Conservation (phyloP, 1,140 invertebrate genomes). For the Achatina immaculata region DNA sequence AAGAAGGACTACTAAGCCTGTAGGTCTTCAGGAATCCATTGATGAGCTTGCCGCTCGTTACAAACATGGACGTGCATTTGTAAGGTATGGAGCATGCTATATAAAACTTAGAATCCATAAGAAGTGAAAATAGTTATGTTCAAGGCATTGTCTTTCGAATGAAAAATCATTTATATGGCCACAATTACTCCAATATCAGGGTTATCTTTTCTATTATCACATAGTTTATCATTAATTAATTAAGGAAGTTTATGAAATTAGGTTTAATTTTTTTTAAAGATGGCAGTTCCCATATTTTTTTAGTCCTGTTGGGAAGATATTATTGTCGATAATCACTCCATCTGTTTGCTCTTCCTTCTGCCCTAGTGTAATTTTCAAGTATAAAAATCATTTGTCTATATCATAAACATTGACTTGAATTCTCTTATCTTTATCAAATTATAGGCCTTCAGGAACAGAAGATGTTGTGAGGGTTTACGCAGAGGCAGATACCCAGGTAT, state of each 20-base stretch:
- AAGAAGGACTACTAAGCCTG: conserved; percentile 81
- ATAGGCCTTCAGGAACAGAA: conserved; percentile 95
- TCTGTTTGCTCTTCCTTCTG: no score
- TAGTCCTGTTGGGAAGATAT: no score
- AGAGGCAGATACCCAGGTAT: conserved; percentile 84
- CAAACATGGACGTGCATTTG: conserved; percentile 83
- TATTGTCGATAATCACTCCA: no score
- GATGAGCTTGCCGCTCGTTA: conserved; percentile 81
- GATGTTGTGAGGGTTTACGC: conserved; percentile 96
- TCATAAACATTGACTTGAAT: no score
- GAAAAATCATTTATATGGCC: no score
- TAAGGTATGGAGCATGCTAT: conserved; percentile 77
- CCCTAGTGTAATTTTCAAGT: no score
- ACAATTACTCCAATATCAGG: no score
- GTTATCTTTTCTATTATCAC: background rate
- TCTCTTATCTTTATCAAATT: conserved; percentile 38
- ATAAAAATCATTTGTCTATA: no score
- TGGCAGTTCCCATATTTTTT: no score
- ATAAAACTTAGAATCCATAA: background rate
- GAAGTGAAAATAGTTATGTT: background rate
- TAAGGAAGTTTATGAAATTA: no score
- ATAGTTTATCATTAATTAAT: conserved; percentile 7
- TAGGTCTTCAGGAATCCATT: conserved; percentile 86
- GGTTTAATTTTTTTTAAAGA: no score
- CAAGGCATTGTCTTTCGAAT: no score